These are phyloP conservation scores for Lerista edwardsae DNA, from an alignment of 2,797 vertebrate genomes.

Conservation along the genomic window DNA sequence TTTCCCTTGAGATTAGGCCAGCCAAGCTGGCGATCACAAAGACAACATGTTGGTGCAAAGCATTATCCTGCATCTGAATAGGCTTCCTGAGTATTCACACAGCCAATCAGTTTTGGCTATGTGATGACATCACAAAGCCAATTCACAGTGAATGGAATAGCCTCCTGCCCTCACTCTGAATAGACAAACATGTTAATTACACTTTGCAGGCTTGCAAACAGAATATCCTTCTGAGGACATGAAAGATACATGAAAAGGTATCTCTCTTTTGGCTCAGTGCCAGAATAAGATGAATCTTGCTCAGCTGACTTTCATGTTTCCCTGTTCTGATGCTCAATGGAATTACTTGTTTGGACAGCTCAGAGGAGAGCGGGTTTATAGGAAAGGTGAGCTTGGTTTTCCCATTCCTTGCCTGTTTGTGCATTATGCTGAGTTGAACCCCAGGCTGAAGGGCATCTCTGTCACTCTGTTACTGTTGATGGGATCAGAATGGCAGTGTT, in stretches of 20 bases:
- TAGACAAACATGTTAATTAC: neutral
- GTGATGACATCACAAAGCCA: neutral
- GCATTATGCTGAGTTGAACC: neutral
- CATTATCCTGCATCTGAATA: no score
- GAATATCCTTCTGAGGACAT: neutral
- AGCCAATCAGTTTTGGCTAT: neutral
- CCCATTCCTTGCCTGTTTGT: neutral
- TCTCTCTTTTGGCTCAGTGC: neutral
- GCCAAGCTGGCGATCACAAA: neutral
- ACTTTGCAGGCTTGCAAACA: neutral
- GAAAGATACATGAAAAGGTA: neutral
- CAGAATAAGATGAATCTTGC: neutral
- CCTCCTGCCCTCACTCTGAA: neutral
- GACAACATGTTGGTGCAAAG: no score
- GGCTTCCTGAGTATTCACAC: no score
- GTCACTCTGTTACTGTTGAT: neutral
- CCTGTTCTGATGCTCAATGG: neutral
- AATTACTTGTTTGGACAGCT: neutral
- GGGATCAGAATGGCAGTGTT: slow-evolving; percentile 3
- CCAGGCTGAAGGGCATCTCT: neutral
- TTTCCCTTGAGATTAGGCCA: neutral
- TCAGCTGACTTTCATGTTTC: neutral
- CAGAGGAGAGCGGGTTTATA: neutral
- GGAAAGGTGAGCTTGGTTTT: neutral
- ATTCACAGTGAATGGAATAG: neutral